These are phyloP conservation scores for Perodicticus potto DNA, from an alignment of 2,797 vertebrate genomes.

Conservation along the genomic window DNA sequence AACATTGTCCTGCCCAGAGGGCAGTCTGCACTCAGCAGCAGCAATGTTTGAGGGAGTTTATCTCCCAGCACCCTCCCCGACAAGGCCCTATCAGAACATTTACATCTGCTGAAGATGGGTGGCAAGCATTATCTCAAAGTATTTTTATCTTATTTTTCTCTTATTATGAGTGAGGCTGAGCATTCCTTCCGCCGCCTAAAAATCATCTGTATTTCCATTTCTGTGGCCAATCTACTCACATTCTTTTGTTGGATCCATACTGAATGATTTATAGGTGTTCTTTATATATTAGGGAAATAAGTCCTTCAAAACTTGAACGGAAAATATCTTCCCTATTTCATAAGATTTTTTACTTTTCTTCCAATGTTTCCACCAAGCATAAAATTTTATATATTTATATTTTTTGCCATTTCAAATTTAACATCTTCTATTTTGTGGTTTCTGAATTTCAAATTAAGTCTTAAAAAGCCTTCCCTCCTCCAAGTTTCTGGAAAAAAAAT, in stretches of 20 bases:
- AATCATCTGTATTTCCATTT: not conserved
- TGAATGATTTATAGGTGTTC: not conserved
- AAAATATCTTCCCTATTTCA: conserved; percentile 30
- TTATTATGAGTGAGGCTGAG: not conserved
- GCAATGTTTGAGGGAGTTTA: not conserved
- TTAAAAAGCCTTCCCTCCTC: not conserved
- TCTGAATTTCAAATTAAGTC: conserved; percentile 15
- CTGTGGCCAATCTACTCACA: not conserved
- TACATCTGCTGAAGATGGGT: not conserved
- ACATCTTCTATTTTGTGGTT: not conserved
- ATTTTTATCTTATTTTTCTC: conserved; percentile 34
- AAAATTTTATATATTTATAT: not conserved
- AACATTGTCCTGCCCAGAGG: not conserved
- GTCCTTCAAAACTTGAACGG: conserved; percentile 1
- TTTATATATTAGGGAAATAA: not conserved
- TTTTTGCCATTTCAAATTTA: conserved; percentile 27
- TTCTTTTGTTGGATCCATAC: not conserved
- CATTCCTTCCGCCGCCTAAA: conserved; percentile 35
- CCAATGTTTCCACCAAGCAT: conserved; percentile 18
- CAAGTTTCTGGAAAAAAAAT: conserved; percentile 42
- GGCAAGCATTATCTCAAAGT: not conserved
- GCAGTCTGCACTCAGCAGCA: not conserved
- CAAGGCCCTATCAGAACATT: not conserved
- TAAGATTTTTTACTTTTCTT: conserved; percentile 32
- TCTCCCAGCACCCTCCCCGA: not conserved